Evolutionary conservation across 2,797 vertebrate genomes (phyloP).

Genomic region (Iguana delicatissima): DNA sequence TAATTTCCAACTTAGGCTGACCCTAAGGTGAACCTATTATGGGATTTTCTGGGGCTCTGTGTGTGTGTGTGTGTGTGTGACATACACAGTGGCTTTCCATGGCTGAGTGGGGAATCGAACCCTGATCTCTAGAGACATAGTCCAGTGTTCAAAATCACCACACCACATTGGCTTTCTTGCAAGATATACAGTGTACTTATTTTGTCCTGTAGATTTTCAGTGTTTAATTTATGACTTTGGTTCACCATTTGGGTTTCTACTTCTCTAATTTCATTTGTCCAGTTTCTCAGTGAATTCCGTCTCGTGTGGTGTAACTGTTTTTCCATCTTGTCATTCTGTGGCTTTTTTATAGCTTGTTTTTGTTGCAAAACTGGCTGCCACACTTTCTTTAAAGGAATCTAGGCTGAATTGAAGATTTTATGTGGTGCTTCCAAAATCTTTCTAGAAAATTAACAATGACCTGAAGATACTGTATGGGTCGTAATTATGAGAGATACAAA

Average conservation of each 20-base stretch:
- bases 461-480: neutral
- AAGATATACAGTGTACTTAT: neutral
- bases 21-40: no score
- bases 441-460: neutral
- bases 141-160: no score
- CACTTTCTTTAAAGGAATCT: conserved; percentile 7
- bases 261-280: conserved; percentile 1
- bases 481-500: conserved; percentile 19
- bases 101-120: no score
- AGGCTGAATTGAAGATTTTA: conserved; percentile 10
- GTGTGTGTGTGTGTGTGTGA: no score
- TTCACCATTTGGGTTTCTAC: neutral
- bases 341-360: conserved; percentile 30
- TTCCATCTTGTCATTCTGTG: conserved; percentile 11
- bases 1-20: no score
- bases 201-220: neutral
- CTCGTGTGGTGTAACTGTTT: conserved; percentile 31
- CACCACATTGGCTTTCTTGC: neutral
- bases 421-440: neutral
- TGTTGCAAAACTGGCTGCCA: neutral
- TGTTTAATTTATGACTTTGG: neutral
- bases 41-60: no score
- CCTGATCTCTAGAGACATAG: no score
- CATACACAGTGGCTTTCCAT: no score
- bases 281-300: conserved; percentile 42